Evolutionary conservation across 2,797 vertebrate genomes (phyloP).

Genomic region (Macrochelys suwanniensis): DNA sequence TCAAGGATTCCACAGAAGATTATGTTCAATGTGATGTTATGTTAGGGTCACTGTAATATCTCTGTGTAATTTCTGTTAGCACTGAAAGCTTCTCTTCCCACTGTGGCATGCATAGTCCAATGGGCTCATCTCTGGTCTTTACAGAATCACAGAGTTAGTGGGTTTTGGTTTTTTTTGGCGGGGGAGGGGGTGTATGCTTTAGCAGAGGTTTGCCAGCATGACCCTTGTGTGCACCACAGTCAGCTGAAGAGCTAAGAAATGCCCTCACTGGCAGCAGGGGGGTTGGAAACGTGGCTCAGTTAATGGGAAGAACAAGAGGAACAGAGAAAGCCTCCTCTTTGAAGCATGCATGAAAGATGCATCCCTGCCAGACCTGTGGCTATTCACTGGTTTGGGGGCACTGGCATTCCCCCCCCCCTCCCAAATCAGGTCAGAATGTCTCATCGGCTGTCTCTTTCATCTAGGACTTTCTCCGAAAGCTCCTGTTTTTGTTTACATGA

Average conservation of each 20-base stretch:
- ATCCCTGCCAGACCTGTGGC: not conserved
- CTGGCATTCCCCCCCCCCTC: too few relatives aligned
- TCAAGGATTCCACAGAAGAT: not conserved
- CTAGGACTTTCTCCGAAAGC: not conserved
- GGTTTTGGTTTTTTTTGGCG: not conserved
- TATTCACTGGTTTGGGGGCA: not conserved
- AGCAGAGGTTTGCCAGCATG: not conserved
- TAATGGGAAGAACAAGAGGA: slow-evolving; percentile 42
- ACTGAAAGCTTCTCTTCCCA: not conserved
- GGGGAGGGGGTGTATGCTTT: not conserved
- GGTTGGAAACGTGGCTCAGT: not conserved
- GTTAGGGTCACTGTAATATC: not conserved
- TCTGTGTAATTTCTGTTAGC: not conserved
- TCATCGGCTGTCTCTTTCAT: not conserved
- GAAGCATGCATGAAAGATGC: slow-evolving; percentile 68
- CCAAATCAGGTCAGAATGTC: not conserved
- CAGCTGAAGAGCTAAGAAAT: not conserved
- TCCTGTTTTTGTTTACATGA: not conserved
- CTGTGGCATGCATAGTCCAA: not conserved
- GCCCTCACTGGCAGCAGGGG: not conserved
- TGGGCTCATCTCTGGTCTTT: not conserved
- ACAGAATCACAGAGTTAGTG: not conserved
- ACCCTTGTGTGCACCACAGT: not conserved
- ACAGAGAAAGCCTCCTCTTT: slow-evolving; percentile 71
- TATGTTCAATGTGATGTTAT: not conserved